A percentile compares a stretch with the other conserved stretches of the same genome.
Conservation (phyloP, 2,113 vertebrate species). For the Podarcis muralis region DNA sequence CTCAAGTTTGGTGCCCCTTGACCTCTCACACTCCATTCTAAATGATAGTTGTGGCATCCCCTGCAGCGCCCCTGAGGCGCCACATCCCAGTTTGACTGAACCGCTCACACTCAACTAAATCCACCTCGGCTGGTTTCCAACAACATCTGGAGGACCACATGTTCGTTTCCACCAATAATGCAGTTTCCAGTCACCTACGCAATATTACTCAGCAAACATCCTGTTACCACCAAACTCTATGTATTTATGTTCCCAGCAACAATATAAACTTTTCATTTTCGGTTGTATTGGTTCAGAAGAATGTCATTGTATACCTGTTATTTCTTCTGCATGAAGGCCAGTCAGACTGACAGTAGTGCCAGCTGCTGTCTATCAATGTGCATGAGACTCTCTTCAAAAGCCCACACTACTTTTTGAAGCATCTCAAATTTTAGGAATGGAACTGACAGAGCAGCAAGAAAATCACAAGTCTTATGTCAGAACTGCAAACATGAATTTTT, state of each 20-base stretch:
- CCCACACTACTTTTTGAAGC: neutral
- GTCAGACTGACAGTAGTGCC: slow-evolving; percentile 1
- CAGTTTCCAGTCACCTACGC: neutral
- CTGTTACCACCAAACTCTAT: neutral
- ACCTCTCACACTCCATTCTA: too few species aligned
- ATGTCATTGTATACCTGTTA: neutral
- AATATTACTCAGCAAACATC: neutral
- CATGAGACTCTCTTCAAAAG: neutral
- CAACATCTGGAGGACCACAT: too few species aligned
- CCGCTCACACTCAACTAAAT: too few species aligned
- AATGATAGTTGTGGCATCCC: too few species aligned
- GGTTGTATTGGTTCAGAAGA: neutral
- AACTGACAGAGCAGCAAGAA: neutral
- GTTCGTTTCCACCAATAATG: too few species aligned
- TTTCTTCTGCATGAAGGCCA: slow-evolving; percentile 23
- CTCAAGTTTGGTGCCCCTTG: too few species aligned
- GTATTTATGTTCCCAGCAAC: too few species aligned
- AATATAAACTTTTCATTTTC: neutral
- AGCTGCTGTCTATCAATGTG: neutral
- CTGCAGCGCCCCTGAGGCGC: too few species aligned
- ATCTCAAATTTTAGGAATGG: neutral
- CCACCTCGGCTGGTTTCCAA: too few species aligned
- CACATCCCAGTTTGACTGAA: too few species aligned
- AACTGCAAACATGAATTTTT: neutral
- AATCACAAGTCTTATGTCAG: neutral